Base-by-base conservation (phyloP, 2,797 vertebrate genomes). In the Pseudotriccus pelzelni region DNA sequence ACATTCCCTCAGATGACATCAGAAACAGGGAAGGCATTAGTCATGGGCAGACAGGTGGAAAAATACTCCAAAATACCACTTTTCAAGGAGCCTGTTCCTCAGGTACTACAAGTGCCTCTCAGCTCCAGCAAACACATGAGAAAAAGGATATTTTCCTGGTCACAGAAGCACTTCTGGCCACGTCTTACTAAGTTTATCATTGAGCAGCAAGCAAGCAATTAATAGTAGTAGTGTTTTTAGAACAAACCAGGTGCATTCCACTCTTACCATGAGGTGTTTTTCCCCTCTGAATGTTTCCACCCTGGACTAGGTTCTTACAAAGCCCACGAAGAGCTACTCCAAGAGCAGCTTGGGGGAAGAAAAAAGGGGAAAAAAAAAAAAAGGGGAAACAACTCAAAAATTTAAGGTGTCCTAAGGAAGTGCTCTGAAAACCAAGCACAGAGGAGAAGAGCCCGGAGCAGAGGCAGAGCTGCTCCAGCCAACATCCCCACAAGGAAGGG, bases 401-500 rank as follows among this genome's bases (percentile, higher is more conserved):
- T 23, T 64, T 36, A 32, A 58, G 23, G 21, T 69, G 16, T 73
- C 59, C 52, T 25, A 32, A 1, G 3, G 25, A 78, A 70, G 53
- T 20, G n/a, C 62, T 53, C 47, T 8, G 12, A 69, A 69, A 93
- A 53, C 8, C 53, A 56, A 19, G 14, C 27, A 73, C 6, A 41
- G 37, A 46, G 50, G n/a, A 44, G 18, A 44, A 30, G 27, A 49
- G 23, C 19, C 20, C 19, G 7, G 56, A 69, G 63, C 43, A 64
- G 17, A 64, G 36, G 22, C 10, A 73, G 39, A 25, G 7, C 5
- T 27, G 81, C 50, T 52, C 55, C 2, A 81, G 43, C 28, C 37
- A 49, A n/a, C n/a, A 80, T n/a, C 28, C 30, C 28, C 37, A 16
- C 36, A 37, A 72, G 14, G 17, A 9, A 63, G 0, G 0, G 43